A percentile compares a stretch with the other conserved stretches of the same genome.
These are phyloP conservation scores for Galerucella calmariensis DNA, from an alignment of 2,888 invertebrate species.

Conservation along the genomic window DNA sequence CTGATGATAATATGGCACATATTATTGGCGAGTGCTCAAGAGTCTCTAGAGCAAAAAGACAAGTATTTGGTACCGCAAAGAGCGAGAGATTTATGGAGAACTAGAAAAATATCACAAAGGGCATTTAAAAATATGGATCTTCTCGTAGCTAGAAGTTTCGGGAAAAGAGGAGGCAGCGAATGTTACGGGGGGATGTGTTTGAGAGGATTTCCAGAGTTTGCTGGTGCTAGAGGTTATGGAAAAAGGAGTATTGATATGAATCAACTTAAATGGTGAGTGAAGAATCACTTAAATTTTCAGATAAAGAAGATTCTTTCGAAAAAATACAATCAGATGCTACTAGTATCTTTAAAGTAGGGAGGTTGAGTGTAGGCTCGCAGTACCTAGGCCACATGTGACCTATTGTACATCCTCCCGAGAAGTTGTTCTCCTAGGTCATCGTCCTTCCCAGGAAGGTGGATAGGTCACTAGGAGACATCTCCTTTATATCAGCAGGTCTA, in stretches of 20 bases:
- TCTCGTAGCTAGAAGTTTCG: constrained; percentile 74
- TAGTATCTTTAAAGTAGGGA: no score
- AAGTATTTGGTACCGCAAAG: constrained; percentile 39
- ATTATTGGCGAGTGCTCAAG: constrained; percentile 47
- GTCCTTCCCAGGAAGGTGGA: no score
- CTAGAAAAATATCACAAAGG: constrained; percentile 70
- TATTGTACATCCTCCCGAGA: no score
- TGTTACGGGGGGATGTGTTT: constrained; percentile 57
- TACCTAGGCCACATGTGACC: no score
- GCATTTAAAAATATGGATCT: constrained; percentile 73
- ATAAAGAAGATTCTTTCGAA: not conserved
- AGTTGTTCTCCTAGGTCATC: no score
- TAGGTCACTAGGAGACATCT: no score
- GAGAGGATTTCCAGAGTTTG: constrained; percentile 42
- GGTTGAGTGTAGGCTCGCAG: no score
- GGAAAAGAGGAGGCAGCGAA: constrained; percentile 65
- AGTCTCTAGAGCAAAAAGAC: constrained; percentile 54
- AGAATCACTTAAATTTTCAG: no score
- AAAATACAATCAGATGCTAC: not conserved
- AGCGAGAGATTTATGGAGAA: constrained; percentile 30
- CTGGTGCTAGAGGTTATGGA: constrained; percentile 46
- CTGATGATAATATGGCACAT: constrained; percentile 53
- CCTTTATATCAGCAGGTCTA: no score
- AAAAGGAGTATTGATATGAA: constrained; percentile 42
- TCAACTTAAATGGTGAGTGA: constrained; percentile 43